These are phyloP conservation scores for Lemur catta DNA, from an alignment of 2,797 vertebrate species.

Conservation along the genomic window DNA sequence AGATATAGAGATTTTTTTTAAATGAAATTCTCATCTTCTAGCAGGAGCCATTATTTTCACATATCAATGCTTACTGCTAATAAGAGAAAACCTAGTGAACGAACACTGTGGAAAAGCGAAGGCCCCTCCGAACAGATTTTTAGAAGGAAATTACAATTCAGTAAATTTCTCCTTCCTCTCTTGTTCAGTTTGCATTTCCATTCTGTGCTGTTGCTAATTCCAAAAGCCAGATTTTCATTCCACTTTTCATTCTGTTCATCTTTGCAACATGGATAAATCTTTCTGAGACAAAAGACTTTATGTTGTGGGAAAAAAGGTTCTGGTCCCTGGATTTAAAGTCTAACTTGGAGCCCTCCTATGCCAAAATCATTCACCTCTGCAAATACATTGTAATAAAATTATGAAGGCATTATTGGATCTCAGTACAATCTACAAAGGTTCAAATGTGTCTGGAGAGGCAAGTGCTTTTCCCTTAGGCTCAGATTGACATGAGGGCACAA, in stretches of 20 bases:
- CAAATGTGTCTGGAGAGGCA: neutral
- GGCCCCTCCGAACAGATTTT: conserved; percentile 31
- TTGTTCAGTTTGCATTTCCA: conserved; percentile 47
- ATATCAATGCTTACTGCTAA: conserved; percentile 60
- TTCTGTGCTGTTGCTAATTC: conserved; percentile 34
- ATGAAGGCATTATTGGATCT: conserved; percentile 22
- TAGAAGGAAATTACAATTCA: conserved; percentile 66
- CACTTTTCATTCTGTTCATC: conserved; percentile 17
- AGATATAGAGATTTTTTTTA: neutral
- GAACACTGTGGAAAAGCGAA: conserved; percentile 1
- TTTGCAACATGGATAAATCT: conserved; percentile 9
- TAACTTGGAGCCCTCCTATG: conserved; percentile 41
- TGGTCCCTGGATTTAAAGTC: conserved; percentile 38
- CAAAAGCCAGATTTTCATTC: conserved; percentile 39
- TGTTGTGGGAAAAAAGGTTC: neutral
- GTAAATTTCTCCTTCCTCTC: conserved; percentile 45
- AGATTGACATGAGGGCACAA: neutral
- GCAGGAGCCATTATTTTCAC: conserved; percentile 41
- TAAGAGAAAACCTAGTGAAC: conserved; percentile 55
- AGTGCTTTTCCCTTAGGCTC: neutral
- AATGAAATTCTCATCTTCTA: conserved; percentile 60
- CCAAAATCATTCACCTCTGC: conserved; percentile 18
- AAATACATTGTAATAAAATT: conserved; percentile 44
- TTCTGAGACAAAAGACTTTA: conserved; percentile 41
- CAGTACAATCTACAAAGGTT: conserved; percentile 38